A percentile compares a stretch with the other conserved stretches of the same genome.
Conservation (phyloP, 1,140 invertebrate genomes). For the Spodoptera frugiperda region DNA sequence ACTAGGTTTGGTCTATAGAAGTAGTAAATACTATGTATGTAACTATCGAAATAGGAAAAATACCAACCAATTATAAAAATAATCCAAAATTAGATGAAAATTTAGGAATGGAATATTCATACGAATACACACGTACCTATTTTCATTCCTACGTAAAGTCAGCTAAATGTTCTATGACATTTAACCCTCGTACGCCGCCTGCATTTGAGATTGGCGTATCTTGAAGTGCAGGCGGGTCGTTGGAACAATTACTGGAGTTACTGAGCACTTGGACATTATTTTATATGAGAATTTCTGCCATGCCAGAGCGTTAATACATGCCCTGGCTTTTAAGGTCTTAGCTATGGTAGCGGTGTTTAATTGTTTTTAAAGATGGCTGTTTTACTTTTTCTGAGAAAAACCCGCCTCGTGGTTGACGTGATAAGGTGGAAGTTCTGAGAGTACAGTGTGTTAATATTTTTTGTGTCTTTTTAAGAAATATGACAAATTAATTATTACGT, state of each 20-base stretch:
- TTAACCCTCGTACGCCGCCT: not conserved
- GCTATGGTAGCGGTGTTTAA: not conserved
- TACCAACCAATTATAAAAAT: no score
- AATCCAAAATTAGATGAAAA: no score
- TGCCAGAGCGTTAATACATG: not conserved
- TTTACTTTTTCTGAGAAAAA: not conserved
- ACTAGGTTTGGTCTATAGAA: no score
- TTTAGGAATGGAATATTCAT: no score
- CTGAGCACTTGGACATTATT: conserved; percentile 24
- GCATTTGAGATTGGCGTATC: conserved; percentile 29
- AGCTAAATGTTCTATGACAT: conserved; percentile 5
- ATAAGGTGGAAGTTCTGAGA: no score
- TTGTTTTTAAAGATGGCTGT: not conserved
- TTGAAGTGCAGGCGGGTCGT: conserved; percentile 40
- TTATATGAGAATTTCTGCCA: conserved; percentile 27
- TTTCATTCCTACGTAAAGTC: not conserved
- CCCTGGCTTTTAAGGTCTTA: not conserved
- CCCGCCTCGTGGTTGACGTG: no score
- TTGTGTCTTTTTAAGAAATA: no score
- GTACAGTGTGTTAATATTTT: no score
- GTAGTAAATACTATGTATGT: no score
- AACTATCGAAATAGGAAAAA: no score
- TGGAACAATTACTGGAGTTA: conserved; percentile 42
- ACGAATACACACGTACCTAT: no score
- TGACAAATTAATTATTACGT: no score